Conservation (phyloP, 2,888 invertebrate genomes). For the Heteromyza rotundicornis region DNA sequence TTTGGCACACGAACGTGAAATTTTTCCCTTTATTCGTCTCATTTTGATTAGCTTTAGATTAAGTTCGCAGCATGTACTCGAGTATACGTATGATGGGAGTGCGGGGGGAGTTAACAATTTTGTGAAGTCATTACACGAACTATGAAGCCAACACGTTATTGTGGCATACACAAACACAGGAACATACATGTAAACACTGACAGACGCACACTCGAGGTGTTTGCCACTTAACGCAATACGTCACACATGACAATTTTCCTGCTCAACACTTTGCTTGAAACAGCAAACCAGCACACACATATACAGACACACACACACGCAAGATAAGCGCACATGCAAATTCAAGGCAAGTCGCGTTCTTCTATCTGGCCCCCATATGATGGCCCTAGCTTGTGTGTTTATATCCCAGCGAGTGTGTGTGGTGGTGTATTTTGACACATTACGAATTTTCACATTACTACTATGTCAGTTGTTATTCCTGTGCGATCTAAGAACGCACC, state of each 20-base stretch:
- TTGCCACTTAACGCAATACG: slow-evolving; percentile 24
- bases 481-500: neutral
- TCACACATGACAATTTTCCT: slow-evolving; percentile 30
- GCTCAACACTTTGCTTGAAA: slow-evolving; percentile 26
- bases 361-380: no score
- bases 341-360: no score
- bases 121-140: slow-evolving; percentile 26
- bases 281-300: slow-evolving; percentile 13
- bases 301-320: slow-evolving; percentile 5
- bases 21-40: no score
- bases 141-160: slow-evolving; percentile 7
- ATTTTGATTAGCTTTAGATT: no score
- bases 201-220: slow-evolving; percentile 3
- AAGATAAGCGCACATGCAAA: no score
- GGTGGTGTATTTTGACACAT: neutral
- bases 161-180: neutral
- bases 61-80: no score
- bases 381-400: slow-evolving; percentile 4
- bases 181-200: neutral
- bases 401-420: neutral
- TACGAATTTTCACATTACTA: neutral
- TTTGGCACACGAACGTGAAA: no score
- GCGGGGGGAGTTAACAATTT: slow-evolving; percentile 25
- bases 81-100: no score
- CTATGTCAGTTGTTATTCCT: neutral